These are phyloP conservation scores for Calameuta filiformis DNA, from an alignment of 2,888 invertebrate genomes.

Conservation along the genomic window DNA sequence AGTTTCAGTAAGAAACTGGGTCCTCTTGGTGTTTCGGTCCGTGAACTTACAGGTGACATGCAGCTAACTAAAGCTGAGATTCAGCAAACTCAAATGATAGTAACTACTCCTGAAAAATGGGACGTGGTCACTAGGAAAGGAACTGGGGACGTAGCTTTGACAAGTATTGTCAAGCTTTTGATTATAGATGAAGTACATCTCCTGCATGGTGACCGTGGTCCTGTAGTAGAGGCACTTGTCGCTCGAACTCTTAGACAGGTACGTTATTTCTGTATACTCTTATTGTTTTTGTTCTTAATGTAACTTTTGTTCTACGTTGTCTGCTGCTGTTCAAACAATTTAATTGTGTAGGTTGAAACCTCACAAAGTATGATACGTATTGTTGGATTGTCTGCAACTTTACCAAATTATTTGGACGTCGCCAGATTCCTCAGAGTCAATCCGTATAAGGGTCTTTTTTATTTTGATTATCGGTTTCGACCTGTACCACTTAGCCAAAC, in stretches of 20 bases:
- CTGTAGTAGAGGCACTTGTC: conserved; percentile 96
- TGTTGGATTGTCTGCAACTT: conserved; percentile 94
- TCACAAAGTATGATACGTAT: conserved; percentile 96
- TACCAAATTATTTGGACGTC: conserved; percentile 98
- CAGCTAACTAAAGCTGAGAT: conserved; percentile 95
- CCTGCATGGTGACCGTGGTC: conserved; percentile 95
- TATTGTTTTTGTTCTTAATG: conserved; percentile 4
- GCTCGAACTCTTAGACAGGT: conserved; percentile 92
- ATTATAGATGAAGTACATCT: conserved; percentile 98
- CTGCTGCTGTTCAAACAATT: conserved; percentile 3
- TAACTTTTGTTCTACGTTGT: background rate
- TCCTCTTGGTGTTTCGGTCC: conserved; percentile 82
- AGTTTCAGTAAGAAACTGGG: conserved; percentile 88
- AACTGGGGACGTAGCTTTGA: conserved; percentile 87
- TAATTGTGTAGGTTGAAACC: conserved; percentile 75
- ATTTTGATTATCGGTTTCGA: conserved; percentile 92
- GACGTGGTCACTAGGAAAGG: conserved; percentile 98
- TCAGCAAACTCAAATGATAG: conserved; percentile 95
- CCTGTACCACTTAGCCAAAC: conserved; percentile 95
- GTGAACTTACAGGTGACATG: conserved; percentile 98
- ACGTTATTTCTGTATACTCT: conserved; percentile 13
- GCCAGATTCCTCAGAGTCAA: conserved; percentile 94
- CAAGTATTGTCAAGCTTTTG: conserved; percentile 89
- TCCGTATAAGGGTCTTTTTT: conserved; percentile 90
- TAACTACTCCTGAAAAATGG: conserved; percentile 99